Base-by-base conservation (phyloP, 1,140 invertebrate genomes). In the Cyphomyrmex costatus region DNA sequence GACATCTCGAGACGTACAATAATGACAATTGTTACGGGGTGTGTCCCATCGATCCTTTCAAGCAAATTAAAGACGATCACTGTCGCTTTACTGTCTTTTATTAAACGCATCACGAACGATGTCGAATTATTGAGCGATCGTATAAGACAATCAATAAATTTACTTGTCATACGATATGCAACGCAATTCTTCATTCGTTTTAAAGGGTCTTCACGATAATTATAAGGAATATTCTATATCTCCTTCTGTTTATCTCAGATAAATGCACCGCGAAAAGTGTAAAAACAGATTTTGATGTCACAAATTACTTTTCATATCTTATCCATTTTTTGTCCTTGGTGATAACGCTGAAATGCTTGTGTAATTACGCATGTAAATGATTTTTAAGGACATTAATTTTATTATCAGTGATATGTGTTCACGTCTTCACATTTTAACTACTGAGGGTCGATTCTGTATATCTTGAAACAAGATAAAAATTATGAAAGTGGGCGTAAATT, bases 1-100 rank as follows among this genome's bases (percentile, higher is more conserved):
- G 86, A 78, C 80, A 91, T 93, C 71, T 58, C 86, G 73, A 89
- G 77, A 85, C 61, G 76, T 68, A 89, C 49, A 80, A 80, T 92
- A 92, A 94, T 91, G 91, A 93, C 88, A 89, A 91, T 91, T 82
- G 70, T 56, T 66, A 79, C 73, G 89, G 92, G 92, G 92, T 90
- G 93, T 90, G 93, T 61, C 90, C 19, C 77, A 88, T 83, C 89
- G 83, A 86, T 92, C 79, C 65, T 73, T 77, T 79, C 82, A 58
- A 68, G 65, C 65, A 61, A 79, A 86, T 86, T 89, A 83, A 78
- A 85, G 58, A 73, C 68, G 68, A 42, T 78, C 58, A 74, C 53
- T 49, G 79, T 86, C 77, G 42, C 60, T 53, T 24, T 16, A 30
- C 56, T 78, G 27, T 21, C 30, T 78, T 46, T 85, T 46, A 63